Percentiles rank a stretch among this genome's conserved stretches.
phyloP scores from a whole-genome alignment of 2,888 invertebrate genomes.

The Ochropleura plecta region DNA sequence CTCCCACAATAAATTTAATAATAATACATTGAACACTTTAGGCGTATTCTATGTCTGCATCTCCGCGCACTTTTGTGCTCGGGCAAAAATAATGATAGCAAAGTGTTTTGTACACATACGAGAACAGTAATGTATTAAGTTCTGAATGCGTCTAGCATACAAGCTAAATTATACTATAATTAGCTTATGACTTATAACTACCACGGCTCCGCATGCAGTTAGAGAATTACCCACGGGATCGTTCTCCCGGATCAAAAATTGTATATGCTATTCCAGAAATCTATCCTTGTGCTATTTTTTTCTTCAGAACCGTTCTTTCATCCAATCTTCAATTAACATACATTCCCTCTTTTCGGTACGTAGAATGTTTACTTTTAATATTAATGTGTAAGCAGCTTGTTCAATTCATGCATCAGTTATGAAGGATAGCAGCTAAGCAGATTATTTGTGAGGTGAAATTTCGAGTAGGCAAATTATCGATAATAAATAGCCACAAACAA shows the following conservation, averaged over 20 bases:
- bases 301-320: neutral
- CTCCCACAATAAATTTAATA: neutral
- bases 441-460: conserved; percentile 14
- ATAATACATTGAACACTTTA: neutral
- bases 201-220: neutral
- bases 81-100: conserved; percentile 39
- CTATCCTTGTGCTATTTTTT: neutral
- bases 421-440: conserved; percentile 5
- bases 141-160: conserved; percentile 3
- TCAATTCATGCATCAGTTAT: conserved; percentile 4
- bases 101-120: conserved; percentile 4
- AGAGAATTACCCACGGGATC: neutral
- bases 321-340: conserved; percentile 2
- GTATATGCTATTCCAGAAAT: neutral
- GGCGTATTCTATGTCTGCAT: conserved; percentile 8
- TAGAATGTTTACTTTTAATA: conserved; percentile 11
- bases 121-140: conserved; percentile 9
- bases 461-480: conserved; percentile 23
- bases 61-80: conserved; percentile 24
- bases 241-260: neutral
- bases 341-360: neutral
- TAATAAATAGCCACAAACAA: conserved; percentile 46
- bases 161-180: conserved; percentile 6
- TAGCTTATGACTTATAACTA: too few species aligned
- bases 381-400: conserved; percentile 3